Evolutionary conservation across 2,797 vertebrate species (phyloP).

Genomic region (Cyprinodon diabolis): DNA sequence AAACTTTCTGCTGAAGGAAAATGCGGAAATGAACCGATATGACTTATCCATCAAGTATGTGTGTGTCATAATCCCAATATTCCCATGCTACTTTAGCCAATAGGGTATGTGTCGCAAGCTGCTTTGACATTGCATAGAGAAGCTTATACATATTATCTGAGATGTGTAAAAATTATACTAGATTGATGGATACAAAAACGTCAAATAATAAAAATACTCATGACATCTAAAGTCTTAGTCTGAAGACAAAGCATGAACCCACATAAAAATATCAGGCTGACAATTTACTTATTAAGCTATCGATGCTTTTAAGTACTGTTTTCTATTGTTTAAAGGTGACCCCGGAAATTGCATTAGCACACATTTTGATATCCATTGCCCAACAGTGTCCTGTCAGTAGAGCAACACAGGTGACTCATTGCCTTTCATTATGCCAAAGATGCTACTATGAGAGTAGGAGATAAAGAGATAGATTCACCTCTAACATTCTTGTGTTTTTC

Average conservation of each 20-base stretch:
- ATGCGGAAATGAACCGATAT: no score
- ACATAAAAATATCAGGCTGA: not conserved
- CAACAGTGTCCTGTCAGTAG: conserved; percentile 20
- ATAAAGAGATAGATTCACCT: conserved; percentile 30
- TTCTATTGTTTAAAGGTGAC: not conserved
- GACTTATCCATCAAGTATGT: no score
- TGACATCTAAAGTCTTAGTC: not conserved
- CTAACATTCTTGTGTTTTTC: conserved; percentile 55
- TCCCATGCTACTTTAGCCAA: not conserved
- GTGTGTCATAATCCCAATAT: no score
- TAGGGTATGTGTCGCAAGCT: not conserved
- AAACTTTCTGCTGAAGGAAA: no score
- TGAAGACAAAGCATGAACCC: no score
- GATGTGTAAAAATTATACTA: no score
- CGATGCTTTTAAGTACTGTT: not conserved
- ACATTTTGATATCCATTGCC: not conserved
- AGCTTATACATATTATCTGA: no score
- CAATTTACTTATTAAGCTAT: not conserved
- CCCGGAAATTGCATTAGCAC: not conserved
- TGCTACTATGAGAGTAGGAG: conserved; percentile 23
- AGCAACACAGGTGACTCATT: conserved; percentile 26
- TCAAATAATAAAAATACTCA: no score
- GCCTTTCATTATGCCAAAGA: conserved; percentile 13
- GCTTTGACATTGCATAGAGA: not conserved
- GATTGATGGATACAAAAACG: no score